Percentiles rank a stretch among this genome's conserved stretches.
Conservation (phyloP, 2,888 invertebrate genomes). For the Tineola bisselliella region DNA sequence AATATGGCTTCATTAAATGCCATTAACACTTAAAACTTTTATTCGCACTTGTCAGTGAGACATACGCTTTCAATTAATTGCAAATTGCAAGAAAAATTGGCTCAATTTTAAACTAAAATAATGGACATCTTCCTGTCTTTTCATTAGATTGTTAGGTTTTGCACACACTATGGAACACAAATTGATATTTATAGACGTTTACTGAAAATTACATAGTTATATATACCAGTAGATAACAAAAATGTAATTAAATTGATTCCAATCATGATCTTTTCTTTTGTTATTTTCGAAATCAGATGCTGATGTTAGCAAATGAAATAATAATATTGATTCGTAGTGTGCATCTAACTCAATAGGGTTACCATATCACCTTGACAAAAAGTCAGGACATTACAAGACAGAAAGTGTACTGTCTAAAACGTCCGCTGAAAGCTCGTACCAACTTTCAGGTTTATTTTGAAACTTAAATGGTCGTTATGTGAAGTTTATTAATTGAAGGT, state of each 20-base stretch:
- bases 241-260: too few species aligned
- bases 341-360: background rate
- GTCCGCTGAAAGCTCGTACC: background rate
- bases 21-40: background rate
- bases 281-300: too few species aligned
- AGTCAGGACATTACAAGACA: background rate
- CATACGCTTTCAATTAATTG: background rate
- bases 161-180: background rate
- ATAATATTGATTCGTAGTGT: too few species aligned
- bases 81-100: constrained; percentile 5
- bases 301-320: too few species aligned
- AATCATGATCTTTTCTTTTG: too few species aligned
- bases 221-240: too few species aligned
- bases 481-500: background rate
- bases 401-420: background rate
- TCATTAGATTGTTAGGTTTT: background rate
- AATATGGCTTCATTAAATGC: background rate
- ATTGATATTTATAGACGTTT: too few species aligned
- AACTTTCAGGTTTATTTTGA: background rate
- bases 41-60: background rate
- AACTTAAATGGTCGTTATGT: background rate
- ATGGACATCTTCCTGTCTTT: background rate
- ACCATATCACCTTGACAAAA: background rate
- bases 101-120: constrained; percentile 8
- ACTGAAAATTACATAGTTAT: too few species aligned